Conservation (phyloP, 2,797 vertebrate genomes). For the Psittacula echo region DNA sequence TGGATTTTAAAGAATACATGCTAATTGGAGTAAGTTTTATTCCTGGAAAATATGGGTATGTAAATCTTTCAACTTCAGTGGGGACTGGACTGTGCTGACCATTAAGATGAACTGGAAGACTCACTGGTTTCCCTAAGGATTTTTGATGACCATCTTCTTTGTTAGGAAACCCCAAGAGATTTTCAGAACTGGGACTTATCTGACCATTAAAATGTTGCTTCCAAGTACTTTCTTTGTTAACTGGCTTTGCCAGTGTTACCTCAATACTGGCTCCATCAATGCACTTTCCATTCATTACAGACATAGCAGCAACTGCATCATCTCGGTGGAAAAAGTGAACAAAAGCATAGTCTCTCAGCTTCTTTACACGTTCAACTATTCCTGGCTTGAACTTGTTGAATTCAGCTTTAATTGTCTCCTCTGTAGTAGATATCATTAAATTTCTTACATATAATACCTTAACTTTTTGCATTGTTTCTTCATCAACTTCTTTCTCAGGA, state of each 20-base stretch:
- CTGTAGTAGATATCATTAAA: slow-evolving; percentile 90
- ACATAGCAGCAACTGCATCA: slow-evolving; percentile 88
- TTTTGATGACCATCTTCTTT: slow-evolving; percentile 80
- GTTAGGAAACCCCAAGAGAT: slow-evolving; percentile 75
- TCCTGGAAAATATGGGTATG: slow-evolving; percentile 85
- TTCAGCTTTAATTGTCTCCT: slow-evolving; percentile 88
- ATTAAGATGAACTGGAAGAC: slow-evolving; percentile 74
- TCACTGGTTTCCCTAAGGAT: slow-evolving; percentile 68
- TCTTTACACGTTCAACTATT: slow-evolving; percentile 92
- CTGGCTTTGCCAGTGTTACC: slow-evolving; percentile 90
- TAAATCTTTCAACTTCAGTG: slow-evolving; percentile 77
- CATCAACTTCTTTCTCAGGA: slow-evolving; percentile 91
- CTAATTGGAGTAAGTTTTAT: slow-evolving; percentile 85
- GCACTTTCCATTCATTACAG: slow-evolving; percentile 85
- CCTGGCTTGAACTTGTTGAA: slow-evolving; percentile 91
- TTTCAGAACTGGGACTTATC: slow-evolving; percentile 75
- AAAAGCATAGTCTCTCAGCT: slow-evolving; percentile 93
- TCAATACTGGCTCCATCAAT: slow-evolving; percentile 90
- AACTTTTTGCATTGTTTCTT: slow-evolving; percentile 93
- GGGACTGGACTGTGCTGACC: slow-evolving; percentile 75
- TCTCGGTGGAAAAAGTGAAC: slow-evolving; percentile 90
- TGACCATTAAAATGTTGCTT: slow-evolving; percentile 77
- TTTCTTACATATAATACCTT: slow-evolving; percentile 90
- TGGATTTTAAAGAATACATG: slow-evolving; percentile 86
- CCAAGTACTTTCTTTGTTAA: slow-evolving; percentile 80